Conservation (phyloP, 2,797 vertebrate genomes). For the Clarias laeviceps region DNA sequence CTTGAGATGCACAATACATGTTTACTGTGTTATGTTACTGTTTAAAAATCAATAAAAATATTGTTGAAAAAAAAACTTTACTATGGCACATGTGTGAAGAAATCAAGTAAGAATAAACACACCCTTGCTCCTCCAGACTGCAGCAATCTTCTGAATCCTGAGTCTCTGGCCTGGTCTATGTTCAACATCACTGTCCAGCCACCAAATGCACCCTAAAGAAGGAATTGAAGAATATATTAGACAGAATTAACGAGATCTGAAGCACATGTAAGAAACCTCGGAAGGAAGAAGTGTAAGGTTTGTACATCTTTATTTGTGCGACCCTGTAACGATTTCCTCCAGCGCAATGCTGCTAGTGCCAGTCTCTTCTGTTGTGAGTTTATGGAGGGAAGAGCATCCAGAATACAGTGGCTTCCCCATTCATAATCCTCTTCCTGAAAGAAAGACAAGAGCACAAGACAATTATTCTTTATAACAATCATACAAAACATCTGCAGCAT, state of each 20-base stretch:
- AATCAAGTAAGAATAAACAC: background rate
- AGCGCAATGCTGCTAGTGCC: conserved; percentile 89
- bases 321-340: conserved; percentile 87
- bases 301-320: conserved; percentile 65
- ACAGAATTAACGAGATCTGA: background rate
- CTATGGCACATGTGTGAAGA: no score
- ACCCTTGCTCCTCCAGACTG: conserved; percentile 96
- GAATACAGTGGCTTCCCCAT: conserved; percentile 89
- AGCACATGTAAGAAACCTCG: background rate
- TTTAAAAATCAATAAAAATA: no score
- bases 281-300: background rate
- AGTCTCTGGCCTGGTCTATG: conserved; percentile 89
- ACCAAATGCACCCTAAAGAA: conserved; percentile 89
- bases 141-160: conserved; percentile 91
- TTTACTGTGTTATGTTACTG: no score
- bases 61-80: no score
- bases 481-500: background rate
- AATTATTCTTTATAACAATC: background rate
- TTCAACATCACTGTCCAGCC: conserved; percentile 96
- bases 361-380: conserved; percentile 86
- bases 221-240: background rate
- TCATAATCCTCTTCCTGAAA: conserved; percentile 93
- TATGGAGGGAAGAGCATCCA: conserved; percentile 85
- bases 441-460: background rate
- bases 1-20: no score